Conservation (phyloP, 2,888 invertebrate genomes). For the Lordiphosa andalusiaca region DNA sequence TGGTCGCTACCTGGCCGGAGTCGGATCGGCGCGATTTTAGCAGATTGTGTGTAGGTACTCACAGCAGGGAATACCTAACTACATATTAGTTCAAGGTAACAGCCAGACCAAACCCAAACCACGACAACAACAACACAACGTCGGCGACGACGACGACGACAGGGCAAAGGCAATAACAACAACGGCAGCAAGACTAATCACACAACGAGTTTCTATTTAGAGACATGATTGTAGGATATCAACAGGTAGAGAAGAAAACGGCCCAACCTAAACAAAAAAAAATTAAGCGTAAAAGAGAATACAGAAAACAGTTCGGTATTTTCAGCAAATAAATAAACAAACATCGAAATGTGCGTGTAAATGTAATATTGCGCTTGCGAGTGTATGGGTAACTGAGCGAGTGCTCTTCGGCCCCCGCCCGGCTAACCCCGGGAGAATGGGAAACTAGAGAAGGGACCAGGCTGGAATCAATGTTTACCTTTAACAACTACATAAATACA, state of each 20-base stretch:
- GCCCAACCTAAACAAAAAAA: conserved; percentile 31
- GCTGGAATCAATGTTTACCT: no score
- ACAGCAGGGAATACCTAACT: conserved; percentile 54
- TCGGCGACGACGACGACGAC: conserved; percentile 18
- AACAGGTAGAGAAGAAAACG: conserved; percentile 58
- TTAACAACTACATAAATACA: no score
- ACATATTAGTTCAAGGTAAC: conserved; percentile 71
- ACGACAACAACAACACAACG: conserved; percentile 19
- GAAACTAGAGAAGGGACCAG: no score
- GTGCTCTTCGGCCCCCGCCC: no score
- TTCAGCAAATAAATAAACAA: conserved; percentile 44
- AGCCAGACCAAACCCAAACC: conserved; percentile 37
- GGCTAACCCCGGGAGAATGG: no score
- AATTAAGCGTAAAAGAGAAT: conserved; percentile 41
- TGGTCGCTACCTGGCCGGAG: conserved; percentile 12
- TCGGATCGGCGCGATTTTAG: conserved; percentile 14
- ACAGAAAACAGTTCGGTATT: conserved; percentile 44
- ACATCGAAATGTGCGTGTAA: conserved; percentile 22
- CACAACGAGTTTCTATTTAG: conserved; percentile 71
- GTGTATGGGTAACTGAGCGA: not conserved
- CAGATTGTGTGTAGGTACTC: conserved; percentile 30
- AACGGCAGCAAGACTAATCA: conserved; percentile 52
- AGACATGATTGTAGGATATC: conserved; percentile 67
- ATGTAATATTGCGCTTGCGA: conserved; percentile 10
- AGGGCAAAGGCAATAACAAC: conserved; percentile 18